Percentiles rank a stretch among this genome's conserved stretches.
Conservation (phyloP, 37 sponge, comb jelly and placozoan genomes). For the Cliona cf. orientalis region DNA sequence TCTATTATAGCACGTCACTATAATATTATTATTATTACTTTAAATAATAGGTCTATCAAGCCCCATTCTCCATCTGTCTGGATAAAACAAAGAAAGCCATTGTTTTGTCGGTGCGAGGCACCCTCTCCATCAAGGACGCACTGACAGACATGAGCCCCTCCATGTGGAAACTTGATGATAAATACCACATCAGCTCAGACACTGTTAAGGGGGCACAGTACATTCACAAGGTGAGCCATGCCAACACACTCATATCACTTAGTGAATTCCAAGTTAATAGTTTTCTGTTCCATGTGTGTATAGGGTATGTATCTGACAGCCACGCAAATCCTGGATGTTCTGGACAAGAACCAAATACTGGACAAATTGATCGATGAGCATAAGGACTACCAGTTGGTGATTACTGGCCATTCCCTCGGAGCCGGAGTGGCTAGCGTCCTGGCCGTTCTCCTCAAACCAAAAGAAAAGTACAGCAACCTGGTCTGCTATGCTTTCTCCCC, state of each 20-base stretch:
- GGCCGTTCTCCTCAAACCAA: slow-evolving; percentile 28
- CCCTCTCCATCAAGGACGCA: slow-evolving; percentile 71
- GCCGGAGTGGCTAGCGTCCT: slow-evolving; percentile 63
- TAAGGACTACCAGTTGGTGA: slow-evolving; percentile 16
- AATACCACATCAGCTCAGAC: background rate
- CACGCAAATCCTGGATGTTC: background rate
- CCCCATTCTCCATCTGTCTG: slow-evolving; percentile 67
- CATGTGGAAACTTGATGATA: background rate
- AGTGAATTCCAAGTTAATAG: no score
- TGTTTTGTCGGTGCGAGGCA: slow-evolving; percentile 77
- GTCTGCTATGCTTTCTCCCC: slow-evolving; percentile 62
- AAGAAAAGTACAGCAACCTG: slow-evolving; percentile 15
- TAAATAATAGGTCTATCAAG: slow-evolving; percentile 17
- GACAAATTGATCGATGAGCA: background rate
- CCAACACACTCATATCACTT: no score
- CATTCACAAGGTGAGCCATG: slow-evolving; percentile 18
- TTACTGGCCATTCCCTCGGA: slow-evolving; percentile 48
- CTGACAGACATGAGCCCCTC: slow-evolving; percentile 41
- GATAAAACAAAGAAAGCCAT: slow-evolving; percentile 63
- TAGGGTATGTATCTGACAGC: background rate
- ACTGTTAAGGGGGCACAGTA: background rate
- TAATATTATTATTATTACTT: no score
- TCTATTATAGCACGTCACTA: background rate
- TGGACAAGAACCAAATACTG: background rate
- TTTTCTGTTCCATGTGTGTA: no score